A percentile compares a stretch with the other conserved stretches of the same genome.
Conservation (phyloP, 2,888 invertebrate species). For the Apamea epomidion region DNA sequence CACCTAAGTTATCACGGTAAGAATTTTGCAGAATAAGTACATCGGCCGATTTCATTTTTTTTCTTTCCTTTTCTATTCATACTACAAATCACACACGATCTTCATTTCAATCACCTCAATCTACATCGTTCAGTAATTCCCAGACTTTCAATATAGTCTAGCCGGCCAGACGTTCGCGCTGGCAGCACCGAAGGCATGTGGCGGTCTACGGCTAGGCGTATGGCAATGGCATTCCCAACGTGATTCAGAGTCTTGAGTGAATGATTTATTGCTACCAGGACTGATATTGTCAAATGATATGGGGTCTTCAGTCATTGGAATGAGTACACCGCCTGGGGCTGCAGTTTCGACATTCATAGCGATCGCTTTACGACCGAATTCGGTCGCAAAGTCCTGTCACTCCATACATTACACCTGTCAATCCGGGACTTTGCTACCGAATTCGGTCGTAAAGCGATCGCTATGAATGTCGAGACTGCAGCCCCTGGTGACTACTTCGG, state of each 20-base stretch:
- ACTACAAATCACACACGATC: not conserved
- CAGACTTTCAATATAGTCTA: constrained; percentile 37
- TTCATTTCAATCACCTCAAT: constrained; percentile 13
- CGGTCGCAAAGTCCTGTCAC: no score
- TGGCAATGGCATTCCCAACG: constrained; percentile 44
- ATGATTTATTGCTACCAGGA: constrained; percentile 40
- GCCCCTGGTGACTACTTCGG: not conserved
- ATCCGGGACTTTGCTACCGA: no score
- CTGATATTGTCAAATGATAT: not conserved
- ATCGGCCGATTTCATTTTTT: not conserved
- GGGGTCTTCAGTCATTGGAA: constrained; percentile 19
- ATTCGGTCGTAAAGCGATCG: no score
- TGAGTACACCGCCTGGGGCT: constrained; percentile 1
- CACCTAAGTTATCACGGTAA: no score
- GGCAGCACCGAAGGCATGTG: constrained; percentile 19
- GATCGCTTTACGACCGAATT: no score
- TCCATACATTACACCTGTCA: no score
- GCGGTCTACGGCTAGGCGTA: constrained; percentile 20
- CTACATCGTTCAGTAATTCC: constrained; percentile 19
- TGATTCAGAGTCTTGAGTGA: constrained; percentile 21
- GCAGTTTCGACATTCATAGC: no score
- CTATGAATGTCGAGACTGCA: no score
- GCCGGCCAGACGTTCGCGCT: constrained; percentile 7
- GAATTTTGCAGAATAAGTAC: no score
- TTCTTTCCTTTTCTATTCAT: not conserved